Evolutionary conservation across 2,113 vertebrate genomes (phyloP), one percentile per base, ranked within the genome.

Genomic region (Labrus mixtus): DNA sequence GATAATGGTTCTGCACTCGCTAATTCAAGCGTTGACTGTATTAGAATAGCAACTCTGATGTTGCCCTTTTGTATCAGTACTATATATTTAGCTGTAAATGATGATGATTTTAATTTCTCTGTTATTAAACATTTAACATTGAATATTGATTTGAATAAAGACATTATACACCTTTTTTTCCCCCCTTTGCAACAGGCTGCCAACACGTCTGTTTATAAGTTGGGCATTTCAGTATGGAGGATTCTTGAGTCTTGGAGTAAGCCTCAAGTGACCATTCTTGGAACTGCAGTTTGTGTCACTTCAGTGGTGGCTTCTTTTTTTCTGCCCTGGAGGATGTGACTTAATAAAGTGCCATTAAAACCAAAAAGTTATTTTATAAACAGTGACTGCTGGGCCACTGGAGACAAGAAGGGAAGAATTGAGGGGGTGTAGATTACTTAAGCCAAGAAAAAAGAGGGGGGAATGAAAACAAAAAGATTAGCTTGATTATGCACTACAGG

Each of bases 401-500:
- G 39, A 48, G 16, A 8, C 16, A 19, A 48, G 16, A 17, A 20
- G 12, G 20, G 63, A 51, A 33, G 17, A 39, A 56, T 3, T 46
- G 15, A 53, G 36, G 8, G 23, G 39, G 43, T 43, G 46, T 13
- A 8, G 25, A 29, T 16, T 4, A 45, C 43, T 45, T 3, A 15
- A 15, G 43, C 10, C 4, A 45, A 45, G 10, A 45, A 45, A 45
- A 45, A 48, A 48, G 6, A 48, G 3, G 15, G 4, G 17, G 46
- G 17, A 48, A 48, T 7, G 46, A 19, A 37, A 19, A 67, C 10
- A 37, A 3, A 39, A 29, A 33, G 33, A 56, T 15, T 9, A 68
- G 36, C 55, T 23, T 1, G 33, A 80, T 81, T 36, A 59, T 68
- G 55, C 64, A 57, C 41, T 39, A 20, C 76, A 71, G 61, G 51